phyloP scores from a whole-genome alignment of 2,888 invertebrate genomes.

The Strigamia transsilvanica region DNA sequence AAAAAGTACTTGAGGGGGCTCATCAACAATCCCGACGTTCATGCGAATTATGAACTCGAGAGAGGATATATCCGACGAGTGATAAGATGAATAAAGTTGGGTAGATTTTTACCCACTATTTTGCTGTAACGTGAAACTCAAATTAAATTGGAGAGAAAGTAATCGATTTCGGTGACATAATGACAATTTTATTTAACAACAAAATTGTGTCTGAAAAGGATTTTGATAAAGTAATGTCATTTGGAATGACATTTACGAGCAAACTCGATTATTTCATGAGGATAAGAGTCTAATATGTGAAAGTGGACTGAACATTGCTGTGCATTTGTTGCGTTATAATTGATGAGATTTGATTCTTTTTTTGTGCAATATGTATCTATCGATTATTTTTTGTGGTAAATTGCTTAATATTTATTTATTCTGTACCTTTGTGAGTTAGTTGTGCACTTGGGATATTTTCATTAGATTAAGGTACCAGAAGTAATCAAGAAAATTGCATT shows the following conservation, averaged over 20 bases:
- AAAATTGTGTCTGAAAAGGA: too few relatives aligned
- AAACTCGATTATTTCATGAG: too few relatives aligned
- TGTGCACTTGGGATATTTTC: not conserved
- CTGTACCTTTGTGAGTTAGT: slow-evolving; percentile 11
- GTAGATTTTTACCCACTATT: too few relatives aligned
- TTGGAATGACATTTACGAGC: too few relatives aligned
- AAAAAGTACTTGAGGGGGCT: slow-evolving; percentile 26
- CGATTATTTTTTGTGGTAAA: not conserved
- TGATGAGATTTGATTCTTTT: not conserved
- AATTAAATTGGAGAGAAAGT: too few relatives aligned
- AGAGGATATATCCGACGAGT: not conserved
- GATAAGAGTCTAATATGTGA: too few relatives aligned
- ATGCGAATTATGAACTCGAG: not conserved
- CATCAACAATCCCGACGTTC: slow-evolving; percentile 20
- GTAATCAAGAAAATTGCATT: slow-evolving; percentile 26
- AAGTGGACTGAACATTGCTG: not conserved
- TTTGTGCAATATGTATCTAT: not conserved
- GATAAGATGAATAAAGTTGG: too few relatives aligned
- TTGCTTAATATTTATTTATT: slow-evolving; percentile 21
- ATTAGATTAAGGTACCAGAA: not conserved
- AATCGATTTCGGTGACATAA: too few relatives aligned
- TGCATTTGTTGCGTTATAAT: not conserved
- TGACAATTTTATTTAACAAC: too few relatives aligned
- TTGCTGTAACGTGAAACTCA: too few relatives aligned
- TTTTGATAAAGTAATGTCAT: too few relatives aligned